Evolutionary conservation across 2,797 vertebrate species (phyloP).

Genomic region (Melanotaenia maccullochi): DNA sequence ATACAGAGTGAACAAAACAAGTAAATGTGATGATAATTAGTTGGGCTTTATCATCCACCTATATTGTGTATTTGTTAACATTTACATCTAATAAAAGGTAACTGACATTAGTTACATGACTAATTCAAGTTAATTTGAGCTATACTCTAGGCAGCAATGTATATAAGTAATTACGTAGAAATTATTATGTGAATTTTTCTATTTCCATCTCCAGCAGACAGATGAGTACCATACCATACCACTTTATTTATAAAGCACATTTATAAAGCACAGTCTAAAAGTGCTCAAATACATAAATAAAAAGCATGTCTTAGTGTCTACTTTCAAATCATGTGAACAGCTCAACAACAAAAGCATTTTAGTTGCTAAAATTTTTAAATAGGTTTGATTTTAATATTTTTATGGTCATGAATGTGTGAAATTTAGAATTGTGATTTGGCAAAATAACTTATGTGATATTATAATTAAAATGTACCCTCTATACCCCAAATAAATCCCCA

Average conservation of each 20-base stretch:
- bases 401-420: not conserved
- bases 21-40: not conserved
- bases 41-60: not conserved
- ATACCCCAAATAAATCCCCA: too few species aligned
- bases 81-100: not conserved
- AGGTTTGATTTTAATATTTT: not conserved
- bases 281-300: not conserved
- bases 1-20: not conserved
- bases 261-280: not conserved
- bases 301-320: constrained; percentile 16
- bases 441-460: constrained; percentile 8
- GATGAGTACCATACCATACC: constrained; percentile 6
- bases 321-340: constrained; percentile 17
- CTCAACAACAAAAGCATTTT: constrained; percentile 3
- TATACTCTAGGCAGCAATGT: not conserved
- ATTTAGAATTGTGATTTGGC: constrained; percentile 1
- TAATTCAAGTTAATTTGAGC: not conserved
- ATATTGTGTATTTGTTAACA: not conserved
- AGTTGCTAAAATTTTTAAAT: not conserved
- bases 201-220: constrained; percentile 18
- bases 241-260: too few species aligned
- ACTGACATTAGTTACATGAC: not conserved
- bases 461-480: not conserved
- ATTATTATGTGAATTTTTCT: constrained; percentile 7
- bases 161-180: not conserved